Percentiles rank a stretch among this genome's conserved stretches.
phyloP scores from a whole-genome alignment of 2,113 vertebrate species.

The Ochotona princeps region DNA sequence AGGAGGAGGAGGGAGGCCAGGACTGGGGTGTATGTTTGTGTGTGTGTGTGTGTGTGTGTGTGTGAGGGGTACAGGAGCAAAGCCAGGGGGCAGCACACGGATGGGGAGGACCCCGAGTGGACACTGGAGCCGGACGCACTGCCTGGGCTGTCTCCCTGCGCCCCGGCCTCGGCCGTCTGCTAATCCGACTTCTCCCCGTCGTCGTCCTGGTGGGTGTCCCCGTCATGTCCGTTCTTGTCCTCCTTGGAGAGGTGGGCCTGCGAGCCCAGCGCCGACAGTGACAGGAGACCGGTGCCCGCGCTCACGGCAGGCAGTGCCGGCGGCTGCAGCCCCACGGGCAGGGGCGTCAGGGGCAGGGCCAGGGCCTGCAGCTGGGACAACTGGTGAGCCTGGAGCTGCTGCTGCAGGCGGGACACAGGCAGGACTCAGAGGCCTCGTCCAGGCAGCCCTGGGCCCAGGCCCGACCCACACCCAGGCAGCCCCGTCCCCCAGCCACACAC shows the following conservation, averaged over 20 bases:
- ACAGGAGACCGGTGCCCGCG: constrained; percentile 94
- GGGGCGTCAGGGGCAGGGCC: constrained; percentile 94
- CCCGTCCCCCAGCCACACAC: no score
- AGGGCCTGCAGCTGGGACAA: constrained; percentile 98
- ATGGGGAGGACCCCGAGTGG: background rate
- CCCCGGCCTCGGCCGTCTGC: constrained; percentile 8
- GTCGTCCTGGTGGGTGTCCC: constrained; percentile 92
- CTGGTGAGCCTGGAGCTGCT: constrained; percentile 99
- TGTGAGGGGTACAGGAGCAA: background rate
- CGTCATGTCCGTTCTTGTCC: constrained; percentile 94
- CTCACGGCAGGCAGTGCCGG: constrained; percentile 93
- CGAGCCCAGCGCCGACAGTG: constrained; percentile 95
- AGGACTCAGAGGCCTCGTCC: background rate
- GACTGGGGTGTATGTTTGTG: background rate
- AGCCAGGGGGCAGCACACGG: background rate
- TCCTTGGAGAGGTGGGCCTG: constrained; percentile 96
- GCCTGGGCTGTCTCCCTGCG: background rate
- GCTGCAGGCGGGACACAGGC: constrained; percentile 86
- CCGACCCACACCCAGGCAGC: no score
- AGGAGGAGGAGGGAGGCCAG: background rate
- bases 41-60: no score
- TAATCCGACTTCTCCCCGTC: constrained; percentile 98
- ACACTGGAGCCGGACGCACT: background rate
- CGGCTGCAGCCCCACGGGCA: constrained; percentile 95
- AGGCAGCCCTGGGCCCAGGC: no score